phyloP scores from a whole-genome alignment of 2,113 vertebrate genomes.

The Cyprinodon tularosa region DNA sequence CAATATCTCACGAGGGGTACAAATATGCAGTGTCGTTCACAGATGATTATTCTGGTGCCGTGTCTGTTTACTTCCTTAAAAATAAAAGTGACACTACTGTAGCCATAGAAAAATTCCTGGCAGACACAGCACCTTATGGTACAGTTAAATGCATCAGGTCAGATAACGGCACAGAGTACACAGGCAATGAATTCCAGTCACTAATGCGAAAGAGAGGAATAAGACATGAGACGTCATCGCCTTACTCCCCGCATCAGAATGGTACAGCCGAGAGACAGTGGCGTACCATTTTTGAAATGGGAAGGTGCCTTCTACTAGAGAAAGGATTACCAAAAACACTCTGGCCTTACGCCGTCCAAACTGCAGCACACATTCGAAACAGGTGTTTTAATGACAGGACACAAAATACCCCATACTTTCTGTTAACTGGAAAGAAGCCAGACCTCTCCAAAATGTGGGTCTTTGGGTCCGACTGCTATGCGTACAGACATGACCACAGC shows the following conservation, averaged over 20 bases:
- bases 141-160: not conserved
- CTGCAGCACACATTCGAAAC: not conserved
- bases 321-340: not conserved
- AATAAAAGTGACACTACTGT: not conserved
- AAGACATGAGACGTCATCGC: not conserved
- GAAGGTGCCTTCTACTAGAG: not conserved
- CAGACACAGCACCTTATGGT: not conserved
- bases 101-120: not conserved
- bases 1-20: not conserved
- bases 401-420: not conserved
- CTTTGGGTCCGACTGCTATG: constrained; percentile 4
- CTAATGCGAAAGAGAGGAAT: not conserved
- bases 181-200: not conserved
- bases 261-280: constrained; percentile 1
- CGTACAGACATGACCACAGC: not conserved
- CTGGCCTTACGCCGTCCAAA: constrained; percentile 1
- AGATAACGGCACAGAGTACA: not conserved
- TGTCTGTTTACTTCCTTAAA: not conserved
- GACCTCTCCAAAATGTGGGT: not conserved
- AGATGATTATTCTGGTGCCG: too few relatives aligned
- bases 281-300: not conserved
- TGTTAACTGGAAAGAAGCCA: not conserved
- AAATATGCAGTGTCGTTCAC: not conserved
- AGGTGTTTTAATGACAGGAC: not conserved
- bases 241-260: not conserved